phyloP scores from a whole-genome alignment of 2,888 invertebrate species.

The Drosophila peninsularis region DNA sequence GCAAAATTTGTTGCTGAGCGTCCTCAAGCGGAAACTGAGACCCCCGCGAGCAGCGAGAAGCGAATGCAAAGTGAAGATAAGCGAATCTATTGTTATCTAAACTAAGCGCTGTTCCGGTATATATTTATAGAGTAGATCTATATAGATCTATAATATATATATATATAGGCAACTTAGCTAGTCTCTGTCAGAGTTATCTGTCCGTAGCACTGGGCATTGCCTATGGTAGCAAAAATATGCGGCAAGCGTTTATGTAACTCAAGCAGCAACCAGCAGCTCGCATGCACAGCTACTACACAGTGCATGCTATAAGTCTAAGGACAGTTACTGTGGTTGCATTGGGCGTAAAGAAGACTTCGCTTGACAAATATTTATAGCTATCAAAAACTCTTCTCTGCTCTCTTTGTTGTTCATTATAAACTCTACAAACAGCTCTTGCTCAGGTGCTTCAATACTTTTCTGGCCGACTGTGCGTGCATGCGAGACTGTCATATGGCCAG shows the following conservation, averaged over 20 bases:
- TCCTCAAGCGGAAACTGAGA: conserved; percentile 21
- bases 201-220: conserved; percentile 1
- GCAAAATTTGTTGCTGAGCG: conserved; percentile 9
- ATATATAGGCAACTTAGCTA: neutral
- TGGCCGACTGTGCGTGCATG: conserved; percentile 16
- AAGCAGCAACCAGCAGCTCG: conserved; percentile 28
- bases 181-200: conserved; percentile 10
- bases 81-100: conserved; percentile 3
- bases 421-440: neutral
- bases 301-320: conserved; percentile 2
- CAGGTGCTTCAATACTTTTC: neutral
- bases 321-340: neutral
- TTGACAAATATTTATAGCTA: no score
- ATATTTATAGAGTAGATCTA: neutral
- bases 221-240: conserved; percentile 34
- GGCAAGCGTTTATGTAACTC: conserved; percentile 39
- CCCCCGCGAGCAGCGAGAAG: neutral
- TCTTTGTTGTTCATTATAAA: no score
- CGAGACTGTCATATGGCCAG: conserved; percentile 16
- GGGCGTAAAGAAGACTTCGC: neutral
- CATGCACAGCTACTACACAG: conserved; percentile 8
- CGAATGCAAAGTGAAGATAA: neutral
- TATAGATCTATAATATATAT: neutral
- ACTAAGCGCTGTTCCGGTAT: neutral
- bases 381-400: neutral